phyloP scores from a whole-genome alignment of 2,797 vertebrate genomes.

The Falco rusticolus region DNA sequence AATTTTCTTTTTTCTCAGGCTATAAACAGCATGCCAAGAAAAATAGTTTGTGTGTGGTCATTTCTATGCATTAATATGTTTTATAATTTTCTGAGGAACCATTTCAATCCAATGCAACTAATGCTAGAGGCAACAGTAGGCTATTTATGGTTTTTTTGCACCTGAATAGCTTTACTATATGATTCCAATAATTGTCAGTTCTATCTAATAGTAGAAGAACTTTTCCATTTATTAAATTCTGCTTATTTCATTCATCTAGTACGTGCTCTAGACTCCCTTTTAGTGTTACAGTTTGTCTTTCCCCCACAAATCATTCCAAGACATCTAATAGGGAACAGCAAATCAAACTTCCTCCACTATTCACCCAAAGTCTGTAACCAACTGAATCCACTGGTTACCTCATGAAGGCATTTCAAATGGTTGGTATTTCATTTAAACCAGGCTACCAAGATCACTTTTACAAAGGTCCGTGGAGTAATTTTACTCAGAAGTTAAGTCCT shows the following conservation, averaged over 20 bases:
- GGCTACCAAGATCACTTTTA: background rate
- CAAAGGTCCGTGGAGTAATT: background rate
- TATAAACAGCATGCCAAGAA: slow-evolving; percentile 55
- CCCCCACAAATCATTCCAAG: background rate
- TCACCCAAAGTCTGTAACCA: background rate
- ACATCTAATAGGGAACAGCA: background rate
- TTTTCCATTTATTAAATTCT: slow-evolving; percentile 29
- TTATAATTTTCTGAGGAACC: slow-evolving; percentile 58
- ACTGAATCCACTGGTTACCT: background rate
- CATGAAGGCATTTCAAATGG: background rate
- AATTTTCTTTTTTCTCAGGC: slow-evolving; percentile 63
- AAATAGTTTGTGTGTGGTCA: slow-evolving; percentile 53
- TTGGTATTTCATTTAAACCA: background rate
- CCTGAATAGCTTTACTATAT: slow-evolving; percentile 16
- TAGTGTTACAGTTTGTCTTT: background rate
- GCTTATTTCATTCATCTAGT: slow-evolving; percentile 50
- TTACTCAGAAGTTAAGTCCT: background rate
- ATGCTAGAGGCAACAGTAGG: slow-evolving; percentile 50
- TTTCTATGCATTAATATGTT: slow-evolving; percentile 58
- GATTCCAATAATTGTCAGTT: slow-evolving; percentile 38
- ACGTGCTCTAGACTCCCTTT: background rate
- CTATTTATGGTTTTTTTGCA: slow-evolving; percentile 44
- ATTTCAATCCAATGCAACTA: slow-evolving; percentile 45
- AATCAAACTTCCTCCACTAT: background rate
- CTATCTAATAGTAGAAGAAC: slow-evolving; percentile 11